phyloP scores from a whole-genome alignment of 2,888 invertebrate genomes.

The Hesperia comma region DNA sequence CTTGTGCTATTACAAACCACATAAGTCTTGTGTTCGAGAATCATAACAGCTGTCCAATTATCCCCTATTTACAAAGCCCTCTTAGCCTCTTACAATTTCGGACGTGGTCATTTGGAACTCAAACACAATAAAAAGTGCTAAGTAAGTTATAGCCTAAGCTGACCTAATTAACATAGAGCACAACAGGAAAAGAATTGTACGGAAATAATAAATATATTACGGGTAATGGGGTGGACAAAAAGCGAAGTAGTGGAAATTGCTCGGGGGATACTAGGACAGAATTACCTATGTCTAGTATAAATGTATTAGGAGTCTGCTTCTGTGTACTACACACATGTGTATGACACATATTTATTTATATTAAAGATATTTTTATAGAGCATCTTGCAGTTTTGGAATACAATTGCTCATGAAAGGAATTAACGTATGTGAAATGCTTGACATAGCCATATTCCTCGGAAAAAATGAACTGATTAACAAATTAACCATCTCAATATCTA shows the following conservation, averaged over 20 bases:
- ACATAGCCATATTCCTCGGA: no score
- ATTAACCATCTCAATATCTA: no score
- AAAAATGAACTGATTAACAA: no score
- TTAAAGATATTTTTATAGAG: no score
- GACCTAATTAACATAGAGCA: conserved; percentile 28
- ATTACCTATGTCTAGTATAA: conserved; percentile 1
- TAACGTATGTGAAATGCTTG: no score
- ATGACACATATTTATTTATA: no score
- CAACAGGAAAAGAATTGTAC: conserved; percentile 25
- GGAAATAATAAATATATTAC: conserved; percentile 28
- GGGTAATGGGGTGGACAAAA: conserved; percentile 25
- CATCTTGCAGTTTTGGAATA: no score
- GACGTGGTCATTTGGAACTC: background rate
- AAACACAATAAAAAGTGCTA: conserved; percentile 8
- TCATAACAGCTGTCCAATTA: background rate
- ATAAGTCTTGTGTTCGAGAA: no score
- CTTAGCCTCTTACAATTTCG: background rate
- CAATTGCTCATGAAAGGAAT: no score
- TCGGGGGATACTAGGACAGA: background rate
- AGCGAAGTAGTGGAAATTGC: conserved; percentile 20
- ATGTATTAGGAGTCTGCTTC: background rate
- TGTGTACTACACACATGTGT: no score
- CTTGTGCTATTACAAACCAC: no score
- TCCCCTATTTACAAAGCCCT: background rate
- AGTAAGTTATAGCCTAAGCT: conserved; percentile 17